Conservation (phyloP, 2,888 invertebrate species). For the Formica aserva region DNA sequence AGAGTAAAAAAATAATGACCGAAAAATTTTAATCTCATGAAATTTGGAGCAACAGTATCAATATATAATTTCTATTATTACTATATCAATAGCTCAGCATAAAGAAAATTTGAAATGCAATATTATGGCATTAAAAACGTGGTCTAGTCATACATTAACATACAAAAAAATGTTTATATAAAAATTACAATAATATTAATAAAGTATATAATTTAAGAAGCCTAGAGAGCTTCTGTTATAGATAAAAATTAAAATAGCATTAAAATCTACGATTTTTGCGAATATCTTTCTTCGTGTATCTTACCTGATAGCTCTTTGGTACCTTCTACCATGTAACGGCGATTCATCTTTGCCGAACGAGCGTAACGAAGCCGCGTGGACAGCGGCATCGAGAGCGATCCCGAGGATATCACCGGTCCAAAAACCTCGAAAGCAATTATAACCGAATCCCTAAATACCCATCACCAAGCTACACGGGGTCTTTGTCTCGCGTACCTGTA, state of each 20-base stretch:
- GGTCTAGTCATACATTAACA: neutral
- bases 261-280: neutral
- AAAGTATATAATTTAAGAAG: neutral
- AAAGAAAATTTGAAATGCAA: slow-evolving; percentile 27
- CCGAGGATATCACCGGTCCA: slow-evolving; percentile 71
- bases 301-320: slow-evolving; percentile 32
- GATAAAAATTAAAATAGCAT: neutral
- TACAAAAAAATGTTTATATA: neutral
- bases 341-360: slow-evolving; percentile 66
- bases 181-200: slow-evolving; percentile 15
- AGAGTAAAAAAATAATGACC: slow-evolving; percentile 56
- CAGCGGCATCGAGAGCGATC: slow-evolving; percentile 45
- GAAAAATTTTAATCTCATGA: slow-evolving; percentile 68
- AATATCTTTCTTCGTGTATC: neutral
- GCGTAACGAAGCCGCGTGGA: slow-evolving; percentile 54
- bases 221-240: neutral
- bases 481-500: slow-evolving; percentile 82
- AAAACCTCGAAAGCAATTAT: slow-evolving; percentile 84
- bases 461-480: slow-evolving; percentile 73
- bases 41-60: slow-evolving; percentile 20
- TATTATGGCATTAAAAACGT: neutral
- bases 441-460: slow-evolving; percentile 81
- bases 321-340: slow-evolving; percentile 6
- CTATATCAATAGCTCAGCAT: neutral
- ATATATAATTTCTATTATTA: neutral